These are phyloP conservation scores for Eurypyga helias DNA, from an alignment of 2,113 vertebrate species.

Conservation along the genomic window DNA sequence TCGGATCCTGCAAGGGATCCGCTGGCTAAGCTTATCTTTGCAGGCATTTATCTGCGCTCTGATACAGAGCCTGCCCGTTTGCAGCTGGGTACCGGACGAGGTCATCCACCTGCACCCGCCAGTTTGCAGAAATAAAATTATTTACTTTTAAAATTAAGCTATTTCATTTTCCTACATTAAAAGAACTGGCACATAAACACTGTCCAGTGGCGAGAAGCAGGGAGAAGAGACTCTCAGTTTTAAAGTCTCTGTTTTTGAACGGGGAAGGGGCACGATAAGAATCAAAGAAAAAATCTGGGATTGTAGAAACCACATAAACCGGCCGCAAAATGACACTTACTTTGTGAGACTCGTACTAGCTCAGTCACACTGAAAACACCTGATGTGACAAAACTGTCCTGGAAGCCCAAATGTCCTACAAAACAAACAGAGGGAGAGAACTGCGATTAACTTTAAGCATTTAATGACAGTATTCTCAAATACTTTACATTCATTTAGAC, in stretches of 20 bases:
- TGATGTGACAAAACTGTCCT: slow-evolving; percentile 98
- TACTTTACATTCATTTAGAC: slow-evolving; percentile 64
- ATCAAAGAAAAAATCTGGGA: neutral
- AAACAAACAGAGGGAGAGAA: slow-evolving; percentile 75
- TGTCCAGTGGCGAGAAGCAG: neutral
- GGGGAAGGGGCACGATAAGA: neutral
- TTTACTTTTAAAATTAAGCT: neutral
- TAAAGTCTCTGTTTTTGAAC: neutral
- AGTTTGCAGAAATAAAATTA: neutral
- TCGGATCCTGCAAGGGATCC: neutral
- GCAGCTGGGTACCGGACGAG: neutral
- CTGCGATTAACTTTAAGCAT: slow-evolving; percentile 53
- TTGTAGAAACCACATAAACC: slow-evolving; percentile 17
- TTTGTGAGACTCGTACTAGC: slow-evolving; percentile 97
- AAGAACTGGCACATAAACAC: neutral
- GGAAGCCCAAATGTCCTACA: slow-evolving; percentile 97
- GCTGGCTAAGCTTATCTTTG: neutral
- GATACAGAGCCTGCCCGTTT: neutral
- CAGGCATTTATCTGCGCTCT: neutral
- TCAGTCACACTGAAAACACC: slow-evolving; percentile 98
- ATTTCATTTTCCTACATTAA: neutral
- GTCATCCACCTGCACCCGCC: neutral
- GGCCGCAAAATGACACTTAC: slow-evolving; percentile 82
- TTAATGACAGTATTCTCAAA: slow-evolving; percentile 64
- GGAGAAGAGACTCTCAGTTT: neutral